phyloP scores from a whole-genome alignment of 1,140 invertebrate genomes.

The Kradibia gibbosae region DNA sequence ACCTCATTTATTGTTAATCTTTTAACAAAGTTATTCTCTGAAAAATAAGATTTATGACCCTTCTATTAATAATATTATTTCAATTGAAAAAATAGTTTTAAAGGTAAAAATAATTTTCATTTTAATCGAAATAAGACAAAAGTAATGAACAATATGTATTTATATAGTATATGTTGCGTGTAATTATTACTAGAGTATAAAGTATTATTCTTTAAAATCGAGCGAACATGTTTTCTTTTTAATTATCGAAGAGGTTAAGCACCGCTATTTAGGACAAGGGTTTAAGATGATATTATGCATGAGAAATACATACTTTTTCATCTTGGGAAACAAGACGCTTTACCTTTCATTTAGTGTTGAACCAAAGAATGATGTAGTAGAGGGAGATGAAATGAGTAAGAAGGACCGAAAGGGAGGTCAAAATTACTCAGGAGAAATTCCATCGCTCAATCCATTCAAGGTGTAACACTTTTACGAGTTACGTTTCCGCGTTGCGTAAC shows the following conservation, averaged over 20 bases:
- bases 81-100: background rate
- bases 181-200: background rate
- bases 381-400: background rate
- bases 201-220: conserved; percentile 14
- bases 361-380: background rate
- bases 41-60: background rate
- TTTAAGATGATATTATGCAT: conserved; percentile 47
- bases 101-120: background rate
- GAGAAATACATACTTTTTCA: conserved; percentile 25
- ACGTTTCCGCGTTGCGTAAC: conserved; percentile 51
- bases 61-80: background rate
- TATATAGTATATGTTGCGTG: background rate
- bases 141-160: no score
- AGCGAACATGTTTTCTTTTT: conserved; percentile 48
- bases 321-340: conserved; percentile 23
- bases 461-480: conserved; percentile 51
- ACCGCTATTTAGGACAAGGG: conserved; percentile 43
- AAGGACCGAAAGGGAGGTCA: background rate
- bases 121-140: no score
- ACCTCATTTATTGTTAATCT: no score
- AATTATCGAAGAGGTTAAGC: conserved; percentile 38
- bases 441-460: conserved; percentile 47
- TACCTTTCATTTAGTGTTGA: conserved; percentile 36
- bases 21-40: no score
- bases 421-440: conserved; percentile 40